Conservation (phyloP, 1,140 invertebrate genomes). For the Pogonomyrmex barbatus region DNA sequence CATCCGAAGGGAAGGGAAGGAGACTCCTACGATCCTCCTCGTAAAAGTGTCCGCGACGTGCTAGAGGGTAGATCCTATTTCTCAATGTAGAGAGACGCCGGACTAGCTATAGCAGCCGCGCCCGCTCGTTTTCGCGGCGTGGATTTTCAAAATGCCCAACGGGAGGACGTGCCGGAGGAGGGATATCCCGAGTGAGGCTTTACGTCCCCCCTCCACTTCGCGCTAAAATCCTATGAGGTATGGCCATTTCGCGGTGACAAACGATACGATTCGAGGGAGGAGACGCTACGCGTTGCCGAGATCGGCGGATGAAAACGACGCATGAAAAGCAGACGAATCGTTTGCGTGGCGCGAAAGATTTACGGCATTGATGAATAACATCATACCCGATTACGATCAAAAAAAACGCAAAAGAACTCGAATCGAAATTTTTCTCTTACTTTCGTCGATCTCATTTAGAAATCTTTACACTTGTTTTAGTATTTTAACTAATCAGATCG, state of each 20-base stretch:
- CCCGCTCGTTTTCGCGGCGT: conserved; percentile 50
- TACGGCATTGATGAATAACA: background rate
- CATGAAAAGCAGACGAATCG: background rate
- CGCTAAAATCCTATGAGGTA: conserved; percentile 67
- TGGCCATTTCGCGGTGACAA: conserved; percentile 48
- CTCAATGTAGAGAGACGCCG: conserved; percentile 52
- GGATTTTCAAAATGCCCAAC: conserved; percentile 71
- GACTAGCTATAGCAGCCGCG: conserved; percentile 31
- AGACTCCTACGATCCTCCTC: conserved; percentile 34
- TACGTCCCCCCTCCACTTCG: conserved; percentile 58
- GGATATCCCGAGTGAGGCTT: conserved; percentile 67
- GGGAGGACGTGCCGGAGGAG: conserved; percentile 61
- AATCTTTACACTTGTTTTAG: too few species aligned
- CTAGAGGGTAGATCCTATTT: conserved; percentile 67
- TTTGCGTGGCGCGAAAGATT: background rate
- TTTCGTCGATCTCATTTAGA: too few species aligned
- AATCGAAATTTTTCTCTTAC: background rate
- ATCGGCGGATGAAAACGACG: background rate
- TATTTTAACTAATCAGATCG: too few species aligned
- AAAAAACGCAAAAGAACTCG: background rate
- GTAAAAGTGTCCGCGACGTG: conserved; percentile 68
- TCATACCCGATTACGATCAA: too few species aligned
- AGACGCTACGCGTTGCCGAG: background rate
- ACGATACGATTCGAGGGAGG: conserved; percentile 14
- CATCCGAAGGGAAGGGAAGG: conserved; percentile 14